These are phyloP conservation scores for Salvelinus fontinalis DNA, from an alignment of 2,113 vertebrate genomes.

Conservation along the genomic window DNA sequence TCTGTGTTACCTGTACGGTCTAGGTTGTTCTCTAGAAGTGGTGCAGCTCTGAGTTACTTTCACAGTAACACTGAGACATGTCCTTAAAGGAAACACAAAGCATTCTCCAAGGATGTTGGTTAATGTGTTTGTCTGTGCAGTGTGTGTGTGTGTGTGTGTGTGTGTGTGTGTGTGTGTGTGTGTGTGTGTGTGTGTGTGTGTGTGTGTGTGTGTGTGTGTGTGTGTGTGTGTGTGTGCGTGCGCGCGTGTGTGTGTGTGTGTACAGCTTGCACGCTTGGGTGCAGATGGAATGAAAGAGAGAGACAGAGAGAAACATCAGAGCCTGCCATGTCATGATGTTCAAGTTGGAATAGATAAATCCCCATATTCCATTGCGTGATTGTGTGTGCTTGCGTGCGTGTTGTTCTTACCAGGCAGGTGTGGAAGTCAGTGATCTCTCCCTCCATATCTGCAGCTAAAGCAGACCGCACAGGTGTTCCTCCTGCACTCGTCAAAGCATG, in stretches of 20 bases:
- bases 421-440: slow-evolving; percentile 58
- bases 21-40: background rate
- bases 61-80: too few relatives aligned
- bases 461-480: slow-evolving; percentile 60
- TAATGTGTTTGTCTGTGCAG: slow-evolving; percentile 25
- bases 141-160: slow-evolving; percentile 6
- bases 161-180: background rate
- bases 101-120: slow-evolving; percentile 19
- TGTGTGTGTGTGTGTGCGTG: slow-evolving; percentile 27
- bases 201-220: slow-evolving; percentile 24
- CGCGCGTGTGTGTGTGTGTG: slow-evolving; percentile 25
- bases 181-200: background rate
- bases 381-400: background rate
- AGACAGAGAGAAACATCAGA: too few relatives aligned
- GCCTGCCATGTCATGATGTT: too few relatives aligned
- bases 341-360: background rate
- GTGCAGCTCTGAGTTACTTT: too few relatives aligned
- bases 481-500: slow-evolving; percentile 50
- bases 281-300: too few relatives aligned
- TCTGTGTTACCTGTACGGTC: too few relatives aligned
- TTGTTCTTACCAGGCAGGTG: slow-evolving; percentile 44
- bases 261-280: background rate
- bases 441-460: slow-evolving; percentile 12
- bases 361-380: background rate
- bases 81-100: background rate